Evolutionary conservation across 2,888 invertebrate species (phyloP).

Genomic region (Lithophane semibrunnea): DNA sequence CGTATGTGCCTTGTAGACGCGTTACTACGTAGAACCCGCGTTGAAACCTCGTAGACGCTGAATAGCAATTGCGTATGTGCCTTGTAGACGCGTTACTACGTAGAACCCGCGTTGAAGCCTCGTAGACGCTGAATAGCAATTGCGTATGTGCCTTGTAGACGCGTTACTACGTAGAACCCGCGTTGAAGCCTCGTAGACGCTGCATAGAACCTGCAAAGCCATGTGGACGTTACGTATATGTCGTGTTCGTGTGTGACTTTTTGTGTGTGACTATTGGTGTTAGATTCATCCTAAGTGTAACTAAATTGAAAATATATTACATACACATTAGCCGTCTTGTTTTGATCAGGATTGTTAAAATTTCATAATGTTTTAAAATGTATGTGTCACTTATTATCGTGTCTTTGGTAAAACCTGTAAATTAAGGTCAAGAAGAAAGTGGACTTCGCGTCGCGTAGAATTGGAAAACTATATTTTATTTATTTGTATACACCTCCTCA

Average conservation of each 20-base stretch:
- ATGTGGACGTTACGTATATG: not conserved
- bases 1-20: not conserved
- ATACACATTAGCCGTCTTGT: too few relatives aligned
- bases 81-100: not conserved
- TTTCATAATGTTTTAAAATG: constrained; percentile 35
- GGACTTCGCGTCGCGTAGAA: not conserved
- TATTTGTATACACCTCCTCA: not conserved
- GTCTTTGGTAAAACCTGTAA: constrained; percentile 34
- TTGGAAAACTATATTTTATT: constrained; percentile 16
- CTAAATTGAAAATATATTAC: not conserved
- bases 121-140: constrained; percentile 3
- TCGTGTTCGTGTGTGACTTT: not conserved
- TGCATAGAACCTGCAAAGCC: not conserved
- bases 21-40: too few relatives aligned
- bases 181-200: not conserved
- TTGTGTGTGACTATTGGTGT: not conserved
- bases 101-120: too few relatives aligned
- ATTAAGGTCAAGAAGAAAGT: constrained; percentile 46
- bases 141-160: not conserved
- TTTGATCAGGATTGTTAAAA: not conserved
- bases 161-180: too few relatives aligned
- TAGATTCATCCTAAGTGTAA: not conserved
- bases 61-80: not conserved
- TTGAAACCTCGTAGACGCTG: not conserved
- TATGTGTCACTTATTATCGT: constrained; percentile 35